Conservation (phyloP, 1,140 invertebrate genomes). For the Neodiprion pinetum region DNA sequence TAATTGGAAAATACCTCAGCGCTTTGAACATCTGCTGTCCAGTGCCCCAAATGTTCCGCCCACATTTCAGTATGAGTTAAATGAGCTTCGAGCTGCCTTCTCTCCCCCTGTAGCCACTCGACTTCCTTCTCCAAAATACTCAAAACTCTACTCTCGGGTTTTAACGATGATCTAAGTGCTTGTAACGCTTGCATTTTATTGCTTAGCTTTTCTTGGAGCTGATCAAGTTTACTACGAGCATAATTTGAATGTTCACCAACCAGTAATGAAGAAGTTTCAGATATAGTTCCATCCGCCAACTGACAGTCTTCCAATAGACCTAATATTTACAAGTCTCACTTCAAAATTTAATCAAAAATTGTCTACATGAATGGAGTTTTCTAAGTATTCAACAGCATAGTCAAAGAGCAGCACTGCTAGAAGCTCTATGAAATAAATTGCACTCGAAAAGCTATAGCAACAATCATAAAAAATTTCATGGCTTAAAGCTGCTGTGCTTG, state of each 20-base stretch:
- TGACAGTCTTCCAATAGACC: slow-evolving; percentile 49
- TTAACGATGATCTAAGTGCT: slow-evolving; percentile 76
- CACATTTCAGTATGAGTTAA: slow-evolving; percentile 86
- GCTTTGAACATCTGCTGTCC: slow-evolving; percentile 83
- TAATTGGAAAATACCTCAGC: slow-evolving; percentile 68
- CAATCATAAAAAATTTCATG: not conserved
- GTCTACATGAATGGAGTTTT: no score
- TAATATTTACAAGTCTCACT: slow-evolving; percentile 21
- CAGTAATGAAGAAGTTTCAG: slow-evolving; percentile 57
- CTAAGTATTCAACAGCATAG: not conserved
- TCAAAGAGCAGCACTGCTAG: not conserved
- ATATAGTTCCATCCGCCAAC: slow-evolving; percentile 44
- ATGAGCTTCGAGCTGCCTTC: slow-evolving; percentile 80
- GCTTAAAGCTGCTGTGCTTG: not conserved
- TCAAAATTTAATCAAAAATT: not conserved
- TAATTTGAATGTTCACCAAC: slow-evolving; percentile 84
- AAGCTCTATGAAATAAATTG: not conserved
- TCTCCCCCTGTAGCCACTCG: slow-evolving; percentile 79
- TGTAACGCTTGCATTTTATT: slow-evolving; percentile 85
- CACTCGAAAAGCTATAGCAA: not conserved
- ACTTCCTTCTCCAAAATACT: slow-evolving; percentile 82
- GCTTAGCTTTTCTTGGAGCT: slow-evolving; percentile 78
- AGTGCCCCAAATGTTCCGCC: slow-evolving; percentile 86
- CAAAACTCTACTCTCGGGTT: slow-evolving; percentile 79
- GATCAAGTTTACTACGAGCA: slow-evolving; percentile 80